Conservation (phyloP, 2,797 vertebrate genomes). For the Phylloscopus collybita region DNA sequence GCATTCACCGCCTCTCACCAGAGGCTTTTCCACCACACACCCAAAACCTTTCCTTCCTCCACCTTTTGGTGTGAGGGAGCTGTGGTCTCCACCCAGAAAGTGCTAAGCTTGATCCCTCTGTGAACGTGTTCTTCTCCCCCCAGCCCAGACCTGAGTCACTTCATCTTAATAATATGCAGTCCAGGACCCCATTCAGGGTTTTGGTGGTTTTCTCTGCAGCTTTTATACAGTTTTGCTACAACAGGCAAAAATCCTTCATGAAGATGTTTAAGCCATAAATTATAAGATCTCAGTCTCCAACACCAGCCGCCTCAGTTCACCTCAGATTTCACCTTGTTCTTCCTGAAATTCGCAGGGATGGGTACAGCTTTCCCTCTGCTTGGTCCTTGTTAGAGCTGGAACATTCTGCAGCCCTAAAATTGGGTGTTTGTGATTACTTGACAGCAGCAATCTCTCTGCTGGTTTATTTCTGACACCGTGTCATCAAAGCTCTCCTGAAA, state of each 20-base stretch:
- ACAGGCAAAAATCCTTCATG: not conserved
- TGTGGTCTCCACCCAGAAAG: rapidly evolving
- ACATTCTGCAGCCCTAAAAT: not conserved
- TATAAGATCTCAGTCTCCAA: not conserved
- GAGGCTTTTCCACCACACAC: not conserved
- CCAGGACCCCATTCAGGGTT: not conserved
- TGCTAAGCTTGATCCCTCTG: not conserved
- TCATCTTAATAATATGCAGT: not conserved
- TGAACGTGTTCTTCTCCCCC: not conserved
- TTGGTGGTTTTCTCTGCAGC: not conserved
- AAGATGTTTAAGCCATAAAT: not conserved
- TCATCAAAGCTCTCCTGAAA: constrained; percentile 51
- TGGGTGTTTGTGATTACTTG: constrained; percentile 30
- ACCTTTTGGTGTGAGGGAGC: not conserved
- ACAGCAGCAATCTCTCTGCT: constrained; percentile 16
- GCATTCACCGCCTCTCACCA: not conserved
- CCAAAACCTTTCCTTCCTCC: no score
- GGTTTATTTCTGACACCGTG: constrained; percentile 45
- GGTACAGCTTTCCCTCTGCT: not conserved
- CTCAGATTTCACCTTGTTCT: not conserved
- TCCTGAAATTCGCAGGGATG: rapidly evolving
- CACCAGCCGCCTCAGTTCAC: not conserved
- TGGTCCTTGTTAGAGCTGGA: not conserved
- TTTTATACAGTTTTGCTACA: not conserved
- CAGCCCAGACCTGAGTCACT: not conserved